Base-by-base conservation (phyloP, 1,140 invertebrate genomes). In the Bombus difficillimus region DNA sequence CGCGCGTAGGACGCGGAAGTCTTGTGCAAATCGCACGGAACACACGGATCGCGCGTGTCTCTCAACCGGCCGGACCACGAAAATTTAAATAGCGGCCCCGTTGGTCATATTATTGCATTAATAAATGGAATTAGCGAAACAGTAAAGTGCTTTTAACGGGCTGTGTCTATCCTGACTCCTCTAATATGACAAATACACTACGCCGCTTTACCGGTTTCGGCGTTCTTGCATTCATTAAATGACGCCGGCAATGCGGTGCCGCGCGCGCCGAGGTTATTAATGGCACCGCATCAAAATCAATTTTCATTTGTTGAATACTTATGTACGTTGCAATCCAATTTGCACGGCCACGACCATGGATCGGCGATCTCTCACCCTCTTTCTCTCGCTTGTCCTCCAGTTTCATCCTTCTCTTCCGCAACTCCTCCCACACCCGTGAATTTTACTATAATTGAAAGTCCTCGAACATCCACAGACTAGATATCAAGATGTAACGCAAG, bases 301-400 rank as follows among this genome's bases (percentile, higher is more conserved):
- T 95, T 95, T 94, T 95, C 94, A 94, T 94, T 95, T 94, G 91
- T 89, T 91, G 91, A 94, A 94, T 94, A 95, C 94, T 94, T 94
- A 94, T 94, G 93, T 94, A 94, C 92, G 92, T 91, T 93, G 92
- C 94, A 94, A 95, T 94, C 92, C 94, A 94, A 95, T 95, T 95
- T 95, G 92, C 93, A 93, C 89, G 88, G 87, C 78, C 88, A n/a
- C 66, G 13, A 15, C 34, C 25, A n/a, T 39, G 59, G 34, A 57
- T 10, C 37, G 75, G 2, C 75, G 75, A 41, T 73, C 57, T 37
- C n/a, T n/a, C 39, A 39, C 18, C 28, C 47, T 64, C 37, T 12
- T 59, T 25, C 28, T 41, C 34, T n/a, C 71, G 18, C 62, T 25
- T 64, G 32, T 34, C 25, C 69, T 34, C 86, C 59, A 64, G 39